phyloP scores from a whole-genome alignment of 2,888 invertebrate genomes.

The Drosophila kuntzei region DNA sequence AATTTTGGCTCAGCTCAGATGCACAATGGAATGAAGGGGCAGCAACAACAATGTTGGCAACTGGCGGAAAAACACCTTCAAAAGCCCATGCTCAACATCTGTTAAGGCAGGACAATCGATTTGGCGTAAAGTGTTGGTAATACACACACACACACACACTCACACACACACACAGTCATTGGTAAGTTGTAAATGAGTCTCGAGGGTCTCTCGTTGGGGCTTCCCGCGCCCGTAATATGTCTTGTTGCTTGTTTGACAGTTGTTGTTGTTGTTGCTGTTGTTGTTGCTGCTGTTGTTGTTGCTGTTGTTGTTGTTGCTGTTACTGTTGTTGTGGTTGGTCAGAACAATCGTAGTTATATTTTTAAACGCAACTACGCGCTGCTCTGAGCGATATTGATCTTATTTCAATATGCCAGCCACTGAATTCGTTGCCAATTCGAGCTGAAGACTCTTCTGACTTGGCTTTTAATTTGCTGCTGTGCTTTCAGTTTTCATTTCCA shows the following conservation, averaged over 20 bases:
- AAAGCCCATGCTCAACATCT: constrained; percentile 77
- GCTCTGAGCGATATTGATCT: constrained; percentile 75
- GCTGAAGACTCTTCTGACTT: constrained; percentile 43
- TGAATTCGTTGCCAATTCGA: constrained; percentile 40
- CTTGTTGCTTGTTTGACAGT: constrained; percentile 70
- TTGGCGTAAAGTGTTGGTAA: constrained; percentile 68
- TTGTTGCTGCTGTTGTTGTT: constrained; percentile 32
- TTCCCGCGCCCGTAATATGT: constrained; percentile 75
- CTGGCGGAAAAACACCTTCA: constrained; percentile 76
- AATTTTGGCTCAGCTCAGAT: not conserved
- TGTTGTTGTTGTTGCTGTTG: constrained; percentile 46
- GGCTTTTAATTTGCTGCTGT: constrained; percentile 72
- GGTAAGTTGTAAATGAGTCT: constrained; percentile 79
- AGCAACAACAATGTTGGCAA: constrained; percentile 37
- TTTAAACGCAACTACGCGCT: constrained; percentile 78
- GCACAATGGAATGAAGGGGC: not conserved
- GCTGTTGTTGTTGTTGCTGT: constrained; percentile 24
- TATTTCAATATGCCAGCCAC: constrained; percentile 76
- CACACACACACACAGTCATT: constrained; percentile 34
- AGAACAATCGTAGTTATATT: constrained; percentile 78
- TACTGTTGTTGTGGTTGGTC: constrained; percentile 28
- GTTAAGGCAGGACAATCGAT: constrained; percentile 78
- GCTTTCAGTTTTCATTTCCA: constrained; percentile 40
- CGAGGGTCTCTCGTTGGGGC: constrained; percentile 61
- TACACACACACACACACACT: constrained; percentile 49